Conservation (phyloP, 2,888 invertebrate species). For the Heliconius charithonia region DNA sequence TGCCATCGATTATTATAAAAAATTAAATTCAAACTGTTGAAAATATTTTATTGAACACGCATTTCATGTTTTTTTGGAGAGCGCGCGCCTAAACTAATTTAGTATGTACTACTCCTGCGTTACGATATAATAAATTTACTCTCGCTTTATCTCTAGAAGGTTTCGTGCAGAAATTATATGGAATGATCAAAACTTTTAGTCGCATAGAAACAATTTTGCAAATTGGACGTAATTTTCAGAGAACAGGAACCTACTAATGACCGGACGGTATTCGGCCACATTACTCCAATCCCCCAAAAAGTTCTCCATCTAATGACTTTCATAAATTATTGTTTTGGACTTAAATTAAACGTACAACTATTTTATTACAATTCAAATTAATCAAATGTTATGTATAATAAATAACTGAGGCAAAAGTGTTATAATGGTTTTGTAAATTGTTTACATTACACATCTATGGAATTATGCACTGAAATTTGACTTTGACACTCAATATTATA, state of each 20-base stretch:
- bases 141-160: constrained; percentile 1
- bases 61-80: too few relatives aligned
- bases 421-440: not conserved
- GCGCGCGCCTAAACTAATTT: too few relatives aligned
- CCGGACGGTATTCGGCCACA: constrained; percentile 60
- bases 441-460: too few relatives aligned
- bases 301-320: constrained; percentile 37
- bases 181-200: constrained; percentile 66
- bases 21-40: too few relatives aligned
- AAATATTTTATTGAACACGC: too few relatives aligned
- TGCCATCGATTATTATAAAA: too few relatives aligned
- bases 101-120: too few relatives aligned
- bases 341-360: constrained; percentile 24
- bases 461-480: too few relatives aligned
- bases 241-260: constrained; percentile 70
- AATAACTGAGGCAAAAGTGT: not conserved
- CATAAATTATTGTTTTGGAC: constrained; percentile 40
- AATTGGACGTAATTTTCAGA: constrained; percentile 73
- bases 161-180: constrained; percentile 58
- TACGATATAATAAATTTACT: too few relatives aligned
- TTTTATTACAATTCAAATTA: constrained; percentile 15
- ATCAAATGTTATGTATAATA: not conserved
- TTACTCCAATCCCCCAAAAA: constrained; percentile 53
- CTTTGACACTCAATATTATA: too few relatives aligned
- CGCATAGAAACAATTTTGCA: constrained; percentile 63